phyloP scores from a whole-genome alignment of 2,113 vertebrate species.

The Xyrauchen texanus region DNA sequence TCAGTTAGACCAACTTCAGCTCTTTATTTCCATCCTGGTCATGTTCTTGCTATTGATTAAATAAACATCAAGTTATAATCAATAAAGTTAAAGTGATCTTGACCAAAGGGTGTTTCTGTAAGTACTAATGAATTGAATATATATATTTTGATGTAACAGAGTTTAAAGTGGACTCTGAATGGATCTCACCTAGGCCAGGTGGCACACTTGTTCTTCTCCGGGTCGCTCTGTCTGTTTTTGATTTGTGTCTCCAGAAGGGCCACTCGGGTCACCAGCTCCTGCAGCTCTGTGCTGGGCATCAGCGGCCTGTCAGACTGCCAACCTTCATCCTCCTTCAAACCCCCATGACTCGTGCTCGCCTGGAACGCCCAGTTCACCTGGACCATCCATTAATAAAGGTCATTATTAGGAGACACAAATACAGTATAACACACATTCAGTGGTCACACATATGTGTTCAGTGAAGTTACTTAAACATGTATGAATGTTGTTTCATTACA shows the following conservation, averaged over 20 bases:
- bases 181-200: constrained; percentile 85
- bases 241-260: constrained; percentile 85
- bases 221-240: constrained; percentile 67
- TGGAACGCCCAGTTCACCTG: constrained; percentile 72
- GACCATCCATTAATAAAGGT: not conserved
- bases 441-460: no score
- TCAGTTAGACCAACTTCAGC: no score
- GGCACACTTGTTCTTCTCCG: constrained; percentile 79
- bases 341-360: constrained; percentile 74
- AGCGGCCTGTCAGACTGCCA: constrained; percentile 84
- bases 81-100: no score
- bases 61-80: no score
- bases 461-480: no score
- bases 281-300: constrained; percentile 77
- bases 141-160: no score
- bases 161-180: no score
- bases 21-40: no score
- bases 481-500: no score
- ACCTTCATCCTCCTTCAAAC: constrained; percentile 85
- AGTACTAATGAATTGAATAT: no score
- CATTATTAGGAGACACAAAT: not conserved
- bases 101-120: no score
- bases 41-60: no score
- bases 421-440: not conserved
- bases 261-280: constrained; percentile 83